Percentiles rank a stretch among this genome's conserved stretches.
Evolutionary conservation across 2,113 vertebrate genomes (phyloP).

Genomic region (Oreotragus oreotragus): DNA sequence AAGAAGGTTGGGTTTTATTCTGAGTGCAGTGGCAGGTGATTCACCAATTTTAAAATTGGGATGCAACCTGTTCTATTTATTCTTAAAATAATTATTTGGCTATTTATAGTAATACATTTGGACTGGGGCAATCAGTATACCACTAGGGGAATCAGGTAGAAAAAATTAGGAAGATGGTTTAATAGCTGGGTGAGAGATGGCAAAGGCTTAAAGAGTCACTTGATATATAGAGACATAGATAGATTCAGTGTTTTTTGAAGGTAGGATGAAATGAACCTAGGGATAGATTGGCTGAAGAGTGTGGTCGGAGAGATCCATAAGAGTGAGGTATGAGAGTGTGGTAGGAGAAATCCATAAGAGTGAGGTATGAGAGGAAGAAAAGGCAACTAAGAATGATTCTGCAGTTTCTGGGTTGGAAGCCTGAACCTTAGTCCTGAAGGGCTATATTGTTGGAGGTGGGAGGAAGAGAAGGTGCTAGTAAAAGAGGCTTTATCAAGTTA

Average conservation of each 20-base stretch:
- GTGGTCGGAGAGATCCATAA: neutral
- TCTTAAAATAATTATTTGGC: neutral
- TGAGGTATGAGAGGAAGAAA: neutral
- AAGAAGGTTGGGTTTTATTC: neutral
- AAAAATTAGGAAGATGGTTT: neutral
- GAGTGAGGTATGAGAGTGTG: neutral
- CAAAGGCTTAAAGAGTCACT: neutral
- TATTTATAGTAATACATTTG: neutral
- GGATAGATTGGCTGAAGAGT: neutral
- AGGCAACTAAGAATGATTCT: neutral
- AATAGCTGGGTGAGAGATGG: neutral
- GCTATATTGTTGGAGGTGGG: neutral
- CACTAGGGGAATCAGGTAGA: neutral
- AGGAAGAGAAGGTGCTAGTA: rapidly evolving
- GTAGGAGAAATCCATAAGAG: neutral
- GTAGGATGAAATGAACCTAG: neutral
- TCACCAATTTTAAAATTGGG: neutral
- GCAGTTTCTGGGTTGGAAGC: neutral
- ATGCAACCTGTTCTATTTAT: neutral
- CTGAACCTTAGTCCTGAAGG: neutral
- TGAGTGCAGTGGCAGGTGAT: neutral
- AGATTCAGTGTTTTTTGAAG: neutral
- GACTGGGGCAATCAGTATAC: neutral
- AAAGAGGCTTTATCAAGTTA: neutral
- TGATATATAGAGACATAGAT: neutral